Conservation (phyloP, 2,888 invertebrate species). For the Gisinianus flammeolus region DNA sequence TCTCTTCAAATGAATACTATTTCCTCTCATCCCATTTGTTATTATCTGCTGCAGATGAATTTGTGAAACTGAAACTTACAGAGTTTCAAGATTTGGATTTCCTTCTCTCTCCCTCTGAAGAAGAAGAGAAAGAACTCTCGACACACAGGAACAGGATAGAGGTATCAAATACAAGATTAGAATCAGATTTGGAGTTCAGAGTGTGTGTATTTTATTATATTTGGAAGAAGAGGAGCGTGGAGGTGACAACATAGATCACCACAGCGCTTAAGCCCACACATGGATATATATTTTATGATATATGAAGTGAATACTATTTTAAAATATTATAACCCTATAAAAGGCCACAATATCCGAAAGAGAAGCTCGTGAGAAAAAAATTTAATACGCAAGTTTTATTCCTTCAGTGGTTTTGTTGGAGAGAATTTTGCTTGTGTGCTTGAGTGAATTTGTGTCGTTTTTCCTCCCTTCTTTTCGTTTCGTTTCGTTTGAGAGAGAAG, state of each 20-base stretch:
- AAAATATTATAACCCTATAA: no score
- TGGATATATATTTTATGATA: no score
- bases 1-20: not conserved
- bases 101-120: not conserved
- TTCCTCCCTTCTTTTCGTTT: not conserved
- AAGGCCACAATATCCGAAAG: not conserved
- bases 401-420: constrained; percentile 5
- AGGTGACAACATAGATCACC: not conserved
- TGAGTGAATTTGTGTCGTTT: not conserved
- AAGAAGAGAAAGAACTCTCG: not conserved
- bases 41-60: not conserved
- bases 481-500: not conserved
- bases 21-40: not conserved
- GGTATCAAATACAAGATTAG: not conserved
- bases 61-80: no score
- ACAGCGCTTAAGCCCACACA: no score
- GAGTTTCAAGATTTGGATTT: no score
- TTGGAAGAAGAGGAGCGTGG: not conserved
- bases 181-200: not conserved
- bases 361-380: not conserved
- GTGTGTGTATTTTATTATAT: not conserved
- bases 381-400: not conserved
- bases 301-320: no score
- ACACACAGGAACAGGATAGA: not conserved
- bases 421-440: not conserved